Conservation (phyloP, 2,888 invertebrate species). For the Cantharis rustica region DNA sequence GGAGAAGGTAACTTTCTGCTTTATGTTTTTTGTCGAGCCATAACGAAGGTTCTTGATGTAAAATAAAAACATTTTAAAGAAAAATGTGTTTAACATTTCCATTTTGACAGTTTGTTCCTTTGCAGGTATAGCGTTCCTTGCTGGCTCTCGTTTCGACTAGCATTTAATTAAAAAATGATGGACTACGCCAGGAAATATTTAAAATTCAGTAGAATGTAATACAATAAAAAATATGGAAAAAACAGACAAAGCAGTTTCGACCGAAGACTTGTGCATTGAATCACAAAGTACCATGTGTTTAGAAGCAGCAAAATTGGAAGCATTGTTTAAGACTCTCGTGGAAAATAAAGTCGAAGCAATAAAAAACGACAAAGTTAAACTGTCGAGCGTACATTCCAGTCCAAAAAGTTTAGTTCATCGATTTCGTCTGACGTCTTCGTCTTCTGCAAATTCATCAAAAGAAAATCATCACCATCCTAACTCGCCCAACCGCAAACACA, state of each 20-base stretch:
- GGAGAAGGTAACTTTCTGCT: not conserved
- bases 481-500: slow-evolving; percentile 19
- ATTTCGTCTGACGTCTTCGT: slow-evolving; percentile 55
- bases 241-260: slow-evolving; percentile 75
- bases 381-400: slow-evolving; percentile 51
- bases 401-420: slow-evolving; percentile 52
- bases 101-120: not conserved
- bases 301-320: slow-evolving; percentile 68
- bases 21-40: not conserved
- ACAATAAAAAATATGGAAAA: slow-evolving; percentile 34
- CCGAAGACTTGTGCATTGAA: slow-evolving; percentile 60
- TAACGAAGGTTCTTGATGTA: not conserved
- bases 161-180: not conserved
- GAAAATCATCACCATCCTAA: slow-evolving; percentile 42
- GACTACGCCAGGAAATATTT: not conserved
- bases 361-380: slow-evolving; percentile 30
- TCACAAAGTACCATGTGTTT: slow-evolving; percentile 46
- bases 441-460: slow-evolving; percentile 56
- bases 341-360: slow-evolving; percentile 62
- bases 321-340: slow-evolving; percentile 72
- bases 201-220: not conserved
- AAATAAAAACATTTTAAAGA: not conserved
- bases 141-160: not conserved
- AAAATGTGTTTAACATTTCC: not conserved
- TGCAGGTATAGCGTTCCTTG: not conserved